Conservation (phyloP, 2,888 invertebrate species). For the Argyra leucocephala region DNA sequence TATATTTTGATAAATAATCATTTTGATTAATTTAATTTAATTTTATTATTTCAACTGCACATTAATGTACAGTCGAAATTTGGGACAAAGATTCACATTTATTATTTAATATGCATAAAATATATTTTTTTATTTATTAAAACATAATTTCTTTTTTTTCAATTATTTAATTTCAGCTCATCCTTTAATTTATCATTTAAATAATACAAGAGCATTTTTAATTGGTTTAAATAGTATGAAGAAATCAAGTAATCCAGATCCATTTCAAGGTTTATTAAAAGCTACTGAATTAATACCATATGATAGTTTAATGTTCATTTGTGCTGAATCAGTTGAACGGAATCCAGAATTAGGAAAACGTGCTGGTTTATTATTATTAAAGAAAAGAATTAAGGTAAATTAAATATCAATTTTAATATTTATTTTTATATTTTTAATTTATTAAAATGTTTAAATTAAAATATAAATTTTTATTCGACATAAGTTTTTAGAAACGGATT, state of each 20-base stretch:
- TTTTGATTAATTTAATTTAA: too few species aligned
- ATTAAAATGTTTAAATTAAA: too few species aligned
- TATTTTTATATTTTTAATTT: too few species aligned
- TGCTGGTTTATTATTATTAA: slow-evolving; percentile 41
- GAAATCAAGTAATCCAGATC: slow-evolving; percentile 45
- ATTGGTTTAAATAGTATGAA: slow-evolving; percentile 41
- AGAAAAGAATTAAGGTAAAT: slow-evolving; percentile 44
- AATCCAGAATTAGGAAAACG: slow-evolving; percentile 46
- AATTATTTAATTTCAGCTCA: slow-evolving; percentile 29
- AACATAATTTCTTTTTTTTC: neutral
- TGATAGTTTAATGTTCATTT: slow-evolving; percentile 54
- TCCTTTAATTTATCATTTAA: slow-evolving; percentile 40
- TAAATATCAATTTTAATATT: neutral
- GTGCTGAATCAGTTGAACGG: slow-evolving; percentile 49
- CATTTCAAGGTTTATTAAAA: slow-evolving; percentile 51
- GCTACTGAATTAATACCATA: slow-evolving; percentile 54
- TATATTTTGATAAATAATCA: too few species aligned
- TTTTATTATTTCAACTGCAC: too few species aligned
- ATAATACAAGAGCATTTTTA: slow-evolving; percentile 40
- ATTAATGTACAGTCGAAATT: too few species aligned
- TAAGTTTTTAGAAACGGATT: too few species aligned
- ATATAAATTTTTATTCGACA: too few species aligned
- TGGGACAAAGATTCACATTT: too few species aligned
- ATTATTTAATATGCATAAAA: too few species aligned
- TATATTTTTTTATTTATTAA: too few species aligned